Percentiles rank a stretch among this genome's conserved stretches.
These are phyloP conservation scores for Solea senegalensis DNA, from an alignment of 2,113 vertebrate genomes.

Conservation along the genomic window DNA sequence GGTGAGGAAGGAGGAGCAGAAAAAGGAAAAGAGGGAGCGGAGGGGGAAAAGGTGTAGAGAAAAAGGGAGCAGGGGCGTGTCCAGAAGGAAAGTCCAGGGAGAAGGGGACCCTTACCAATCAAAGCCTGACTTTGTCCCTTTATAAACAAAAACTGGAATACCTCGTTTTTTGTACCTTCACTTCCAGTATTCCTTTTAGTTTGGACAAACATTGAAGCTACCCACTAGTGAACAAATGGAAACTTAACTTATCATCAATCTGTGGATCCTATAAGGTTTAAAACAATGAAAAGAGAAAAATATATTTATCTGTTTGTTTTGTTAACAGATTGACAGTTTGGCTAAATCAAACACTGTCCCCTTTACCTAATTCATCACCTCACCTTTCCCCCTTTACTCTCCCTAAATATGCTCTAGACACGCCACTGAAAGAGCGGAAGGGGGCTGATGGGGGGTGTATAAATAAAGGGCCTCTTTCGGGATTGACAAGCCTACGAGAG, in stretches of 20 bases:
- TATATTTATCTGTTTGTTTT: neutral
- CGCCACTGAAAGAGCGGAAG: conserved; percentile 41
- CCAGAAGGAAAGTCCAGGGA: conserved; percentile 42
- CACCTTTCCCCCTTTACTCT: conserved; percentile 2
- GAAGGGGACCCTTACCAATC: conserved; percentile 30
- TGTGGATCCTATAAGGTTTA: neutral
- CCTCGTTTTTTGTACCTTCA: conserved; percentile 6
- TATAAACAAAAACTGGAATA: conserved; percentile 26
- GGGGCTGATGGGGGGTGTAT: conserved; percentile 30
- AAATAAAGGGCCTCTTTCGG: conserved; percentile 64
- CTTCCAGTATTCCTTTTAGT: neutral
- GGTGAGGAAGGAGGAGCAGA: conserved; percentile 46
- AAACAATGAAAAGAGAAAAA: conserved; percentile 2
- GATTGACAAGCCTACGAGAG: conserved; percentile 65
- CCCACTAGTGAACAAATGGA: neutral
- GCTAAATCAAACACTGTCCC: conserved; percentile 8
- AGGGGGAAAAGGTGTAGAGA: conserved; percentile 17
- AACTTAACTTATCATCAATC: neutral
- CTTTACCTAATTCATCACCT: conserved; percentile 24
- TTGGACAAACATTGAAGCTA: neutral
- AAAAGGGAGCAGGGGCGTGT: conserved; percentile 49
- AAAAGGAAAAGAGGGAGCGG: conserved; percentile 47
- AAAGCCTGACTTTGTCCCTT: conserved; percentile 42
- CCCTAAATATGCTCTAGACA: conserved; percentile 39
- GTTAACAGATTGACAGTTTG: neutral